These are phyloP conservation scores for Cygnus olor DNA, from an alignment of 2,797 vertebrate genomes.

Conservation along the genomic window DNA sequence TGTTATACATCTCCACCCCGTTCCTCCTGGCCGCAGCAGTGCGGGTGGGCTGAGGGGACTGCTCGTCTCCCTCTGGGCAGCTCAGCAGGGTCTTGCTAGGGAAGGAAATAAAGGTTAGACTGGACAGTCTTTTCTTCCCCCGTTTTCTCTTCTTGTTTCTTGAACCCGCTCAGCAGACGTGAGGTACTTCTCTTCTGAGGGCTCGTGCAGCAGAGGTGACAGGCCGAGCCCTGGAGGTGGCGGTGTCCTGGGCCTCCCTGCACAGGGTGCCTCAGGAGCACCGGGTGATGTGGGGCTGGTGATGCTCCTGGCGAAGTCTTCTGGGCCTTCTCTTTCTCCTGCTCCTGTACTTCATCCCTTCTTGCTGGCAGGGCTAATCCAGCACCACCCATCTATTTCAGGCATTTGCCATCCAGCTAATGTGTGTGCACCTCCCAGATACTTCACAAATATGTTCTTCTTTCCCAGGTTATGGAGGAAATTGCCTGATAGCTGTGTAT, in stretches of 20 bases:
- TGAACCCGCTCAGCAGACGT: not conserved
- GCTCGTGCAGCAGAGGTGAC: not conserved
- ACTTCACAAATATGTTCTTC: not conserved
- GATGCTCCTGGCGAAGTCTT: not conserved
- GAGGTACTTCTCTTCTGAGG: not conserved
- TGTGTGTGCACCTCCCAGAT: not conserved
- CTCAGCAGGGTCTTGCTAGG: not conserved
- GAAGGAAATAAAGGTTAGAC: no score
- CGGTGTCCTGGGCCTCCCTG: not conserved
- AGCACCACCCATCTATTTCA: not conserved
- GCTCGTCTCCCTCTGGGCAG: not conserved
- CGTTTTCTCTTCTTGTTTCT: not conserved
- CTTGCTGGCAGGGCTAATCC: not conserved
- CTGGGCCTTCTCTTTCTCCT: not conserved
- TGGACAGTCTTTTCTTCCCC: not conserved
- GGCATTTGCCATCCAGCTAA: not conserved
- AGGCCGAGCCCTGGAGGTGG: not conserved
- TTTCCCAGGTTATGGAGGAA: not conserved
- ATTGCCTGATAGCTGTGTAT: not conserved
- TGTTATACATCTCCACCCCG: not conserved
- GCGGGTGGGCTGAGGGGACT: not conserved
- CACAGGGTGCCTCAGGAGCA: not conserved
- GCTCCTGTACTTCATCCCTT: not conserved
- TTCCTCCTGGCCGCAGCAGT: not conserved
- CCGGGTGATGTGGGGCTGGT: not conserved